These are phyloP conservation scores for Nasonia oneida DNA, from an alignment of 2,888 invertebrate species.

Conservation along the genomic window DNA sequence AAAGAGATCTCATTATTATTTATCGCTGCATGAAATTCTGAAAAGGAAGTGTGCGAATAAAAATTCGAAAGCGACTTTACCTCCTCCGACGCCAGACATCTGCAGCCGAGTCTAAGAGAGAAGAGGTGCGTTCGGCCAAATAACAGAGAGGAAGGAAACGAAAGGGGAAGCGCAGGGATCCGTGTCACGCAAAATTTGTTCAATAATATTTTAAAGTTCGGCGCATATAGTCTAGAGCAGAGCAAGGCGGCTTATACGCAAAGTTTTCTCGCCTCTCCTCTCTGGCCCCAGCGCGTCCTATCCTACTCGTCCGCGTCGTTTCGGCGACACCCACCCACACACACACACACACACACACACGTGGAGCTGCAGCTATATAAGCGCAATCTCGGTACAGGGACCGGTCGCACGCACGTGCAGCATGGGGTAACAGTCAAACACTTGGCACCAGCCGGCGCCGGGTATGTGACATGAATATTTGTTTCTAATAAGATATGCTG, in stretches of 20 bases:
- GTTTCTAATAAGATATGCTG: constrained; percentile 79
- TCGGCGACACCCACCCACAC: constrained; percentile 9
- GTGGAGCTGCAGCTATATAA: background rate
- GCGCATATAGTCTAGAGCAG: constrained; percentile 44
- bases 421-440: constrained; percentile 78
- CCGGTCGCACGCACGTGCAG: constrained; percentile 75
- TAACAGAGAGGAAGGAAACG: background rate
- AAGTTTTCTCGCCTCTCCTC: constrained; percentile 62
- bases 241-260: constrained; percentile 66
- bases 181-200: constrained; percentile 66
- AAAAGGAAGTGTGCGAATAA: no score
- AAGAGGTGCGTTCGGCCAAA: background rate
- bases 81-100: background rate
- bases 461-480: constrained; percentile 79
- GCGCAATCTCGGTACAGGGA: constrained; percentile 39
- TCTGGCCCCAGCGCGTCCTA: constrained; percentile 18
- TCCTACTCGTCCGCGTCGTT: constrained; percentile 9
- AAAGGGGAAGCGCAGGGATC: background rate
- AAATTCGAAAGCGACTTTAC: no score
- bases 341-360: constrained; percentile 21
- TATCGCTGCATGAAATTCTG: no score
- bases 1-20: no score
- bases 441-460: constrained; percentile 79
- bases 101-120: background rate
- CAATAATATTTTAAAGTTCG: constrained; percentile 76